A percentile compares a stretch with the other conserved stretches of the same genome.
Evolutionary conservation across 1,140 invertebrate species (phyloP).

Genomic region (Conus betulinus): DNA sequence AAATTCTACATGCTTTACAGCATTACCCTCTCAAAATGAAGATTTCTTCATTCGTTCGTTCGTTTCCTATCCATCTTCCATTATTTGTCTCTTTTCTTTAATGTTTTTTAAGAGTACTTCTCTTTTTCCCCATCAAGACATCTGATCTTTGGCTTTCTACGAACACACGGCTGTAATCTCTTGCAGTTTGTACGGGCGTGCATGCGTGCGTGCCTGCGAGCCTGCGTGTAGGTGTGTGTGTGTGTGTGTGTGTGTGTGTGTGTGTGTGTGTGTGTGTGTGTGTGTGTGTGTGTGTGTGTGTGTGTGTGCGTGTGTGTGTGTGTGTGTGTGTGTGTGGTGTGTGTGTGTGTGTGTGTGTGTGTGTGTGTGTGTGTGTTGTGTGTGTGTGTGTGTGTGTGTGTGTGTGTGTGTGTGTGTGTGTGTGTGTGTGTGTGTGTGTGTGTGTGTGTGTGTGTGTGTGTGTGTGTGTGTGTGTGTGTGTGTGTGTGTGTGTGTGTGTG

Average conservation of each 20-base stretch:
- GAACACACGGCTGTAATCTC: too few relatives aligned
- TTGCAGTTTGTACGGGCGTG: background rate
- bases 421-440: constrained; percentile 12
- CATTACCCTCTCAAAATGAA: too few relatives aligned
- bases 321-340: constrained; percentile 3
- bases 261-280: background rate
- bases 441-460: background rate
- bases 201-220: background rate
- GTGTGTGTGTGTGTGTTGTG: too few relatives aligned
- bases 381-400: background rate
- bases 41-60: too few relatives aligned
- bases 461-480: constrained; percentile 1
- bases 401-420: constrained; percentile 9
- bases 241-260: too few relatives aligned
- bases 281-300: constrained; percentile 12
- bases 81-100: too few relatives aligned
- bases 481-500: constrained; percentile 2
- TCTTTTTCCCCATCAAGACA: too few relatives aligned
- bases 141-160: too few relatives aligned
- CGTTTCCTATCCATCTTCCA: too few relatives aligned
- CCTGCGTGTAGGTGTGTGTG: background rate
- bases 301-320: background rate
- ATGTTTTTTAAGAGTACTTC: too few relatives aligned
- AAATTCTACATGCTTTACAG: too few relatives aligned
- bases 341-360: background rate